These are phyloP conservation scores for Halesus radiatus DNA, from an alignment of 1,140 invertebrate species.

Conservation along the genomic window DNA sequence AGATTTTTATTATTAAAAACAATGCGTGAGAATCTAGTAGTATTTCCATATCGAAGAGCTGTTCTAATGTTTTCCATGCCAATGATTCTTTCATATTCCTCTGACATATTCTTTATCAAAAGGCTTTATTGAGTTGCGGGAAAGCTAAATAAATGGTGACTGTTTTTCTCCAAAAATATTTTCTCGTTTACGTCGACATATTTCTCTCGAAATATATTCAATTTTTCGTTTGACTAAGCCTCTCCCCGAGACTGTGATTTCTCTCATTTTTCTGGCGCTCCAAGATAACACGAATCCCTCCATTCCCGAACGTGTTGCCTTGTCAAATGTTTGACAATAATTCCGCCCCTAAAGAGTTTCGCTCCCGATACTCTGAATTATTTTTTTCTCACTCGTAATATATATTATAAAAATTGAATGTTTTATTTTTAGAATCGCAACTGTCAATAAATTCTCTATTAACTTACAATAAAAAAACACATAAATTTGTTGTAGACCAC, in stretches of 20 bases:
- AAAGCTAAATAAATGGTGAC: neutral
- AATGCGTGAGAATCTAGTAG: too few relatives aligned
- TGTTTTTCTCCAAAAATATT: neutral
- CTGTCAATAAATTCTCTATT: too few relatives aligned
- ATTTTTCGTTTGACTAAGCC: slow-evolving; percentile 7
- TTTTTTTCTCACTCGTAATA: too few relatives aligned
- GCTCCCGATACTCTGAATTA: neutral
- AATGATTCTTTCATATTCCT: too few relatives aligned
- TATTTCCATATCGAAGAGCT: too few relatives aligned
- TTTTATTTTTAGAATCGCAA: too few relatives aligned
- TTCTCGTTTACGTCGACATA: neutral
- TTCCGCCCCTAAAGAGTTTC: neutral
- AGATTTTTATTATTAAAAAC: too few relatives aligned
- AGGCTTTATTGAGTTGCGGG: neutral
- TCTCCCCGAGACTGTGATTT: slow-evolving; percentile 6
- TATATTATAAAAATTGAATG: too few relatives aligned
- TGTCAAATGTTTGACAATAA: slow-evolving; percentile 22
- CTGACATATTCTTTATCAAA: too few relatives aligned
- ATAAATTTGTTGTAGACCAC: too few relatives aligned
- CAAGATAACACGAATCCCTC: slow-evolving; percentile 20
- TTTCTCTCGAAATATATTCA: slow-evolving; percentile 20
- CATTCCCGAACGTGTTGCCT: slow-evolving; percentile 25
- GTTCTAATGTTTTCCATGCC: too few relatives aligned
- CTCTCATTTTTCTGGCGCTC: neutral
- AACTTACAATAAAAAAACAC: too few relatives aligned